These are phyloP conservation scores for Papilio xuthus DNA, from an alignment of 1,140 invertebrate species.

Conservation along the genomic window DNA sequence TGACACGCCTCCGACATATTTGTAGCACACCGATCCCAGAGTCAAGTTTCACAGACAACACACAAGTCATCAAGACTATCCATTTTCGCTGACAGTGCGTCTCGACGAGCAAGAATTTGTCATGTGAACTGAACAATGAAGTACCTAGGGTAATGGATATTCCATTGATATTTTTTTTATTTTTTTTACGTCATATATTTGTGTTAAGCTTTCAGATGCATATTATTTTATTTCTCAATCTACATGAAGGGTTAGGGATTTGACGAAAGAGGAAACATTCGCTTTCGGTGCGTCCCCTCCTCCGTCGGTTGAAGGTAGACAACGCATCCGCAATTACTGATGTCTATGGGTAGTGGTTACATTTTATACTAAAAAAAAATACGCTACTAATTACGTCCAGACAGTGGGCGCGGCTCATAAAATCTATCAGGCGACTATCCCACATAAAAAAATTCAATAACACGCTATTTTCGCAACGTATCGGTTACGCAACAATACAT, in stretches of 20 bases:
- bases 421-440: background rate
- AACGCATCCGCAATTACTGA: too few relatives aligned
- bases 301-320: too few relatives aligned
- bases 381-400: background rate
- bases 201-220: too few relatives aligned
- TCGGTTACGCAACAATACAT: constrained; percentile 13
- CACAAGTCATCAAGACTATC: background rate
- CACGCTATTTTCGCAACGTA: constrained; percentile 12
- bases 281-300: too few relatives aligned
- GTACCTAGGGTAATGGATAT: too few relatives aligned
- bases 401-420: constrained; percentile 12
- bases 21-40: background rate
- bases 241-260: too few relatives aligned
- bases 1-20: background rate
- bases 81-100: constrained; percentile 5
- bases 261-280: too few relatives aligned
- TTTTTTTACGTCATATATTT: too few relatives aligned
- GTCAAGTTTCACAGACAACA: constrained; percentile 1
- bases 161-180: too few relatives aligned
- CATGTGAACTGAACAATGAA: background rate
- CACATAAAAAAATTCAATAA: constrained; percentile 29
- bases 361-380: too few relatives aligned
- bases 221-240: too few relatives aligned
- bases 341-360: too few relatives aligned
- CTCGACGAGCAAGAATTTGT: constrained; percentile 8